These are phyloP conservation scores for Asteroscopus sphinx DNA, from an alignment of 2,888 invertebrate species.

Conservation along the genomic window DNA sequence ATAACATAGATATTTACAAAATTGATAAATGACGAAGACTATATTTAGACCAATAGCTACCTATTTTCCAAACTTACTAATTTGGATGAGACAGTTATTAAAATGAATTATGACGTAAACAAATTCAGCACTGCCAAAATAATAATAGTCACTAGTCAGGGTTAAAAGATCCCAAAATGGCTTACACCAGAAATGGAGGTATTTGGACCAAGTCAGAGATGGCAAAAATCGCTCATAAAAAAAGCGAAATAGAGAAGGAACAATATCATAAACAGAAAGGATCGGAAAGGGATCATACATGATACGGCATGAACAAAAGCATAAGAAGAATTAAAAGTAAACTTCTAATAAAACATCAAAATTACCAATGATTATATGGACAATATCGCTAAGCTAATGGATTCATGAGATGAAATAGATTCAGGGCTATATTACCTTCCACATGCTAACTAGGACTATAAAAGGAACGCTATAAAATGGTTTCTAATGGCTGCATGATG, in stretches of 20 bases:
- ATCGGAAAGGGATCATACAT: constrained; percentile 59
- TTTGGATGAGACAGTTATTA: background rate
- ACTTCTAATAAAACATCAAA: constrained; percentile 64
- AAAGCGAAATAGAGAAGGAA: constrained; percentile 29
- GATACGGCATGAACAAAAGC: constrained; percentile 66
- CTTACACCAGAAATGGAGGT: background rate
- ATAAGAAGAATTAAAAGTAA: constrained; percentile 65
- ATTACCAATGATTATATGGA: constrained; percentile 61
- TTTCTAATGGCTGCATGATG: constrained; percentile 67
- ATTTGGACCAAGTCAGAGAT: constrained; percentile 2
- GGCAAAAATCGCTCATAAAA: constrained; percentile 23
- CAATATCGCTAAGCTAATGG: constrained; percentile 68
- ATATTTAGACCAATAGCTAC: constrained; percentile 15
- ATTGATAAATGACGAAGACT: constrained; percentile 68
- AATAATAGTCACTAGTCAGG: background rate
- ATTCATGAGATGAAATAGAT: constrained; percentile 66
- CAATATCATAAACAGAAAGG: constrained; percentile 48
- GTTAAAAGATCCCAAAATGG: background rate
- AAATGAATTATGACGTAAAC: background rate
- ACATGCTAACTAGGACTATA: constrained; percentile 69
- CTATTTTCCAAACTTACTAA: background rate
- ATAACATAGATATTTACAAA: constrained; percentile 21
- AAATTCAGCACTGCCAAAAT: background rate
- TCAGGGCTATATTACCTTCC: constrained; percentile 68
- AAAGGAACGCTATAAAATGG: constrained; percentile 57